A percentile compares a stretch with the other conserved stretches of the same genome.
Conservation (phyloP, 2,888 invertebrate species). For the Eumerus sabulonum region DNA sequence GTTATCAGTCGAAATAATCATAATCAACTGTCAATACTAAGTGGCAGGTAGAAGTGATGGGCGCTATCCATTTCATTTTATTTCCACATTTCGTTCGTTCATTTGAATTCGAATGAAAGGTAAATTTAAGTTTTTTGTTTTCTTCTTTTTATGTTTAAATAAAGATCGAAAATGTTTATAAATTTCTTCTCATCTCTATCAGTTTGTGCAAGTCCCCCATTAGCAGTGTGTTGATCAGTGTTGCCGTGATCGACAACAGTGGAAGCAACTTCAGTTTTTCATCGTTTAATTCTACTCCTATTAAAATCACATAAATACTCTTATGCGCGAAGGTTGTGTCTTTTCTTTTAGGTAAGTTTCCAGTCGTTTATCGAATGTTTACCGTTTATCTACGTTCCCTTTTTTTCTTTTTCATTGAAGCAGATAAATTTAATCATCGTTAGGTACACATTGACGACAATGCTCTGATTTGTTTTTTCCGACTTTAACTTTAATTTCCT, state of each 20-base stretch:
- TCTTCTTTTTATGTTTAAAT: too few relatives aligned
- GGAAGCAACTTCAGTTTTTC: too few relatives aligned
- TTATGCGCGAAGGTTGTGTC: too few relatives aligned
- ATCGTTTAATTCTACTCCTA: too few relatives aligned
- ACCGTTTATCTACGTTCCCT: constrained; percentile 36
- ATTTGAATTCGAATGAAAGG: too few relatives aligned
- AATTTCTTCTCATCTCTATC: constrained; percentile 3
- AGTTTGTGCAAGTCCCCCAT: constrained; percentile 17
- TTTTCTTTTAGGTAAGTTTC: constrained; percentile 43
- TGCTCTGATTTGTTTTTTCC: background rate
- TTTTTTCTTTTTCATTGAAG: constrained; percentile 39
- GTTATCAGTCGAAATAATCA: constrained; percentile 17
- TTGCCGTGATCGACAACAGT: constrained; percentile 14
- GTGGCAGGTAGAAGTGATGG: too few relatives aligned
- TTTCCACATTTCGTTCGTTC: too few relatives aligned
- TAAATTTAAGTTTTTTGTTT: too few relatives aligned
- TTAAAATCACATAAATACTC: constrained; percentile 41
- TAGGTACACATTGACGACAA: constrained; percentile 53
- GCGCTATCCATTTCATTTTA: too few relatives aligned
- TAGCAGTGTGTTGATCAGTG: constrained; percentile 12
- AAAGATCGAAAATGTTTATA: constrained; percentile 27
- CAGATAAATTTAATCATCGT: constrained; percentile 53
- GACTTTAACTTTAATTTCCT: constrained; percentile 10
- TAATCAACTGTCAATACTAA: too few relatives aligned
- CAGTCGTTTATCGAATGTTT: constrained; percentile 46